Evolutionary conservation across 2,797 vertebrate species (phyloP).

Genomic region (Pseudomugil gertrudae): DNA sequence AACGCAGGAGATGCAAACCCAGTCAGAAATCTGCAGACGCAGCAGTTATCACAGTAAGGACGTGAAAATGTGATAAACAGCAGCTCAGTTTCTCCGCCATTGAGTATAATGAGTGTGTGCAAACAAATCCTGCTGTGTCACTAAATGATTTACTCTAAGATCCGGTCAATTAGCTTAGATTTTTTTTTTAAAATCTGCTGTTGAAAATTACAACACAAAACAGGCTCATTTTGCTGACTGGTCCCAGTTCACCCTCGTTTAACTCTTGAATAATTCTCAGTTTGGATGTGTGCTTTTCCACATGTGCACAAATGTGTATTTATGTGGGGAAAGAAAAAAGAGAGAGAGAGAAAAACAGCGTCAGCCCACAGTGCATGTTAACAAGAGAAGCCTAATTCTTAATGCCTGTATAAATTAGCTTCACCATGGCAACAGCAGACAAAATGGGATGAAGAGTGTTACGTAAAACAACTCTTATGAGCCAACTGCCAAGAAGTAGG

Average conservation of each 20-base stretch:
- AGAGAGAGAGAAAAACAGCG: slow-evolving; percentile 31
- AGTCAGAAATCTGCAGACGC: background rate
- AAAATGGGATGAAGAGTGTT: slow-evolving; percentile 77
- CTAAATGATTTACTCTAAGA: slow-evolving; percentile 21
- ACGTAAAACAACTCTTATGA: slow-evolving; percentile 80
- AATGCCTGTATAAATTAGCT: slow-evolving; percentile 78
- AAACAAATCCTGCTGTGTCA: slow-evolving; percentile 26
- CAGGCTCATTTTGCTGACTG: slow-evolving; percentile 4
- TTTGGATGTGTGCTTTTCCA: slow-evolving; percentile 5
- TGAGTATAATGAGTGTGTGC: background rate
- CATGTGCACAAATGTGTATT: slow-evolving; percentile 25
- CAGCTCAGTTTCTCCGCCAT: background rate
- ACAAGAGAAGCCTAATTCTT: slow-evolving; percentile 72
- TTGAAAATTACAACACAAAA: slow-evolving; percentile 13
- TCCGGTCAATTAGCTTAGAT: slow-evolving; percentile 19
- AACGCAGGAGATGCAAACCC: background rate
- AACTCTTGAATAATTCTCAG: slow-evolving; percentile 33
- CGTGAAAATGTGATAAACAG: background rate
- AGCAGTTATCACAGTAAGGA: background rate
- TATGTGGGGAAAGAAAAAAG: slow-evolving; percentile 4
- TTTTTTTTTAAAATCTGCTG: background rate
- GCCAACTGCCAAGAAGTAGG: slow-evolving; percentile 70
- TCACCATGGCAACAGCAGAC: slow-evolving; percentile 82
- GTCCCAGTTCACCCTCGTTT: slow-evolving; percentile 14
- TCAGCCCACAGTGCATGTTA: slow-evolving; percentile 56